phyloP scores from a whole-genome alignment of 2,797 vertebrate genomes.

The Brachyrhaphis roseni region DNA sequence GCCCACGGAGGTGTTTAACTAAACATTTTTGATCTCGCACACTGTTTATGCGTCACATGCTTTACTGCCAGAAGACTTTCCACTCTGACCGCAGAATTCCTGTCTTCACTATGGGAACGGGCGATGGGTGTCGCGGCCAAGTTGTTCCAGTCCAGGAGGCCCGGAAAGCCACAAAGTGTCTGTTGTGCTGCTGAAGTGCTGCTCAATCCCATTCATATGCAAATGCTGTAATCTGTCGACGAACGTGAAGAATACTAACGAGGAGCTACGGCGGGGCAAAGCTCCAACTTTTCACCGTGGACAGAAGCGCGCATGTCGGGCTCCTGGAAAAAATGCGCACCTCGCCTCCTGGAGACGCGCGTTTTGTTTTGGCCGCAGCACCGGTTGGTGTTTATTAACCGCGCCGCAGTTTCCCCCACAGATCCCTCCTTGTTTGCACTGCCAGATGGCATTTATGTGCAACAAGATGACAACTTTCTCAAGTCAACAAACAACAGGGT shows the following conservation, averaged over 20 bases:
- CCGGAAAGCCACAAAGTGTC: constrained; percentile 85
- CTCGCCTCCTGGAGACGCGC: constrained; percentile 20
- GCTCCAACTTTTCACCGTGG: constrained; percentile 37
- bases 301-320: constrained; percentile 40
- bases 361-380: constrained; percentile 13
- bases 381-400: constrained; percentile 67
- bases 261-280: constrained; percentile 54
- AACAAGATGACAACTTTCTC: constrained; percentile 25
- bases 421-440: constrained; percentile 44
- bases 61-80: constrained; percentile 12
- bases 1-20: neutral
- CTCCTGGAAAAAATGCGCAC: constrained; percentile 48
- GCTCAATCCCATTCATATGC: constrained; percentile 85
- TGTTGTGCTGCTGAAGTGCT: constrained; percentile 85
- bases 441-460: constrained; percentile 54
- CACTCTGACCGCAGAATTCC: constrained; percentile 16
- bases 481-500: constrained; percentile 23
- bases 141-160: constrained; percentile 74
- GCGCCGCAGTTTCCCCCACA: constrained; percentile 37
- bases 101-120: constrained; percentile 59
- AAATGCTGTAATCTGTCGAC: constrained; percentile 84
- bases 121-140: constrained; percentile 61
- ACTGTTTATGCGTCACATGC: neutral
- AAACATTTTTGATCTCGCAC: neutral
- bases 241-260: constrained; percentile 84